These are phyloP conservation scores for Melanerpes aurifrons DNA, from an alignment of 2,113 vertebrate genomes.

Conservation along the genomic window DNA sequence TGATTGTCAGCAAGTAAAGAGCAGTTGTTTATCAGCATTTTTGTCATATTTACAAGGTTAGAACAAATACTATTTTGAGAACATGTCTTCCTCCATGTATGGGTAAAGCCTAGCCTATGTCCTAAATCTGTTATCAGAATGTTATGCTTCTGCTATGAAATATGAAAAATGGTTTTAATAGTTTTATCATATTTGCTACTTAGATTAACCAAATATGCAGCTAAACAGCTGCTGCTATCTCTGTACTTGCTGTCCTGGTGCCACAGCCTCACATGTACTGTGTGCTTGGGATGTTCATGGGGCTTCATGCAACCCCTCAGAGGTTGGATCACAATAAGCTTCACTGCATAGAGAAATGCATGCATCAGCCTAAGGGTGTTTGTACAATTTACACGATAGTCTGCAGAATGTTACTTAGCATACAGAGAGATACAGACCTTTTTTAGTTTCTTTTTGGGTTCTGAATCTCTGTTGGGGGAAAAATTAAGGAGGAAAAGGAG, in stretches of 20 bases:
- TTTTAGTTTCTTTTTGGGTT: neutral
- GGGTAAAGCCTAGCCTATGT: neutral
- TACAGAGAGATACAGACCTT: neutral
- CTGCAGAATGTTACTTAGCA: neutral
- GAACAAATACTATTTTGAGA: neutral
- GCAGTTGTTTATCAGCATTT: neutral
- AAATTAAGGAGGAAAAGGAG: no score
- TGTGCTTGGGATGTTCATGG: neutral
- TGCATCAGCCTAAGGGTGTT: neutral
- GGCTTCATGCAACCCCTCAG: neutral
- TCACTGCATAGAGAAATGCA: accelerated
- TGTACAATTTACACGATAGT: neutral
- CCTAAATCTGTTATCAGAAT: neutral
- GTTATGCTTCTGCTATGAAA: neutral
- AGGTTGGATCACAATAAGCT: accelerated
- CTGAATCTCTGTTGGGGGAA: neutral
- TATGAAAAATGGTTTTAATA: neutral
- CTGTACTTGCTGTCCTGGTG: neutral
- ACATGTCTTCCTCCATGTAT: neutral
- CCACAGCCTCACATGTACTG: neutral
- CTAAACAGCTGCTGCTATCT: neutral
- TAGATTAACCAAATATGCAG: neutral
- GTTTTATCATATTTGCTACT: neutral
- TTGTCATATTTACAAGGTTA: neutral
- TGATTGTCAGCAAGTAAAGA: neutral